Evolutionary conservation across 2,797 vertebrate species (phyloP).

Genomic region (Cebuella pygmaea): DNA sequence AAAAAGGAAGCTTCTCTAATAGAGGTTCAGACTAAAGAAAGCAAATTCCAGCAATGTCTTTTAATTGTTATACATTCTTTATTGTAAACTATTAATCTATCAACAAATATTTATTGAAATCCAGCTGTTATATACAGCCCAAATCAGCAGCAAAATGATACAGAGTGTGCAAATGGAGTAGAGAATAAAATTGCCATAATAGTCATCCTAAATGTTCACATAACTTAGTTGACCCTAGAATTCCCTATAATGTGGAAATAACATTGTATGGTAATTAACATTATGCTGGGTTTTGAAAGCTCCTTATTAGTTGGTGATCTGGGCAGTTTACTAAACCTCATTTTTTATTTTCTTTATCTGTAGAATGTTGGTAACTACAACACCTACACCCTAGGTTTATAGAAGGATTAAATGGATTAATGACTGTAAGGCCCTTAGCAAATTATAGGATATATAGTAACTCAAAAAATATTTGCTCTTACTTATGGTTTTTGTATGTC

Average conservation of each 20-base stretch:
- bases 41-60: neutral
- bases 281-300: neutral
- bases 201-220: neutral
- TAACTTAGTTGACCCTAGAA: neutral
- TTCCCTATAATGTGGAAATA: neutral
- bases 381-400: neutral
- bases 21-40: neutral
- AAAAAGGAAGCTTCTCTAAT: neutral
- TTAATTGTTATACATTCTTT: neutral
- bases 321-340: neutral
- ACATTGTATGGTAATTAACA: neutral
- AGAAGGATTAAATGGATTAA: neutral
- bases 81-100: conserved; percentile 5
- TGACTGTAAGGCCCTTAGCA: neutral
- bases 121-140: neutral
- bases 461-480: neutral
- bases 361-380: neutral
- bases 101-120: neutral
- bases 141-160: neutral
- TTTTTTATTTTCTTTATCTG: neutral
- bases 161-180: neutral
- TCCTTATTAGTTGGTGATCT: neutral
- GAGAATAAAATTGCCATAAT: neutral
- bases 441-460: neutral
- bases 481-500: neutral